Evolutionary conservation across 1,140 invertebrate genomes (phyloP), one percentile per base, ranked within the genome.

Genomic region (Proctacanthus coquilletti): DNA sequence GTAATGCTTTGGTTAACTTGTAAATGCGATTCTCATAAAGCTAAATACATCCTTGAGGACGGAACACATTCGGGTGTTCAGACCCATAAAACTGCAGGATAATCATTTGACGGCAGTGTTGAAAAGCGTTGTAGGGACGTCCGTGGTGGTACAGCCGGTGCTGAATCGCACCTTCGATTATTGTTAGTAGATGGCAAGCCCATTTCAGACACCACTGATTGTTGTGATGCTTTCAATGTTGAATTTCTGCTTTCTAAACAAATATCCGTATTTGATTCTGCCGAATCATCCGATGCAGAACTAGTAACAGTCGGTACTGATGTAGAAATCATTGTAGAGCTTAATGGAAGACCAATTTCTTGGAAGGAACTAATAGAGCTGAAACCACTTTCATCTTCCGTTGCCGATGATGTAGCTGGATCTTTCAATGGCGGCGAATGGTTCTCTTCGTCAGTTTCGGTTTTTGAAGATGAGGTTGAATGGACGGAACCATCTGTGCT

Each of bases 301-400:
- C 32, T 23, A 19, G 11, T n/a, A 9, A 5, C 19, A 23, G 5
- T 21, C 10, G n/a, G 11, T 6, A 10, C 35, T 13, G 20, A 23
- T 9, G 10, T 25, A 14, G 13, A 11, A 18, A 60, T 45, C 30
- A 53, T 39, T 1, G 58, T 62, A 9, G 62, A 60, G 40, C 58
- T 53, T 4, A 56, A 40, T 0, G 77, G 77, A 40, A 80, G 56
- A 2, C 78, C 77, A 15, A 80, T 70, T 46, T 82, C 79, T 53
- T 83, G 80, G 47, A 83, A 84, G 3, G 79, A 83, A 52, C 73
- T 81, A 63, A 84, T 77, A 3, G 79, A 83, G 10, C 79, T 83
- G 53, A 84, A 84, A 10, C 81, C 81, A 48, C 80, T 83, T 49
- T 84, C 80, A 44, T 82, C 79, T 49, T 84, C 80, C 1, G 56